Percentiles rank a stretch among this genome's conserved stretches.
These are phyloP conservation scores for Notospermus geniculatus DNA, from an alignment of 1,140 invertebrate species.

Conservation along the genomic window DNA sequence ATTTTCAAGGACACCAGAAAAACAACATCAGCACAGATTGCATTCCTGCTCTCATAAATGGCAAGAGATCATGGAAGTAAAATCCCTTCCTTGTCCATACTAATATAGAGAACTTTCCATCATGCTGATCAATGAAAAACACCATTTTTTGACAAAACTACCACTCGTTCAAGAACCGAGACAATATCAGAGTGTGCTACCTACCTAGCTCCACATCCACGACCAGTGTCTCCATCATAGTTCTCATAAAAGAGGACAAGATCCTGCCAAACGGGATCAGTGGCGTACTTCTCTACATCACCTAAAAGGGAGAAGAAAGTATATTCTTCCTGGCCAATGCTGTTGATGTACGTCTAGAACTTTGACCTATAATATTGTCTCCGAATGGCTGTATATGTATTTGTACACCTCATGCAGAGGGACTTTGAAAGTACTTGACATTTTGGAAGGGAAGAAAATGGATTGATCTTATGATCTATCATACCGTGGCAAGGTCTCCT, in stretches of 20 bases:
- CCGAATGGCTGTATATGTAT: neutral
- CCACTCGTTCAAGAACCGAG: neutral
- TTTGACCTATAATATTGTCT: neutral
- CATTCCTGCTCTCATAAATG: neutral
- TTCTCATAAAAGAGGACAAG: slow-evolving; percentile 54
- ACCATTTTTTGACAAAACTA: slow-evolving; percentile 11
- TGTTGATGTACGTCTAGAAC: too few relatives aligned
- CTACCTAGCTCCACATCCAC: slow-evolving; percentile 54
- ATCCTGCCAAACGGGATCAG: slow-evolving; percentile 48
- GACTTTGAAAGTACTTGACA: too few relatives aligned
- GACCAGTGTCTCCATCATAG: slow-evolving; percentile 53
- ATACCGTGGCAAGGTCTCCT: slow-evolving; percentile 52
- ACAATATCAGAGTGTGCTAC: neutral
- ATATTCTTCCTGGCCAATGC: too few relatives aligned
- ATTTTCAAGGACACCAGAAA: neutral
- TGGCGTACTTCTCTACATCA: slow-evolving; percentile 38
- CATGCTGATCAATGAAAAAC: too few relatives aligned
- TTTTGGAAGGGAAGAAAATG: too few relatives aligned
- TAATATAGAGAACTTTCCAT: too few relatives aligned
- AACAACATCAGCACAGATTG: neutral
- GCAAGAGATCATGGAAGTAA: neutral
- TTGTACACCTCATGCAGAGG: neutral
- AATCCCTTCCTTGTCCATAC: too few relatives aligned
- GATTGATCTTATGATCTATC: slow-evolving; percentile 7
- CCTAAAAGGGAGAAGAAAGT: slow-evolving; percentile 32